phyloP scores from a whole-genome alignment of 2,888 invertebrate species.

The Zelleria hepariella region DNA sequence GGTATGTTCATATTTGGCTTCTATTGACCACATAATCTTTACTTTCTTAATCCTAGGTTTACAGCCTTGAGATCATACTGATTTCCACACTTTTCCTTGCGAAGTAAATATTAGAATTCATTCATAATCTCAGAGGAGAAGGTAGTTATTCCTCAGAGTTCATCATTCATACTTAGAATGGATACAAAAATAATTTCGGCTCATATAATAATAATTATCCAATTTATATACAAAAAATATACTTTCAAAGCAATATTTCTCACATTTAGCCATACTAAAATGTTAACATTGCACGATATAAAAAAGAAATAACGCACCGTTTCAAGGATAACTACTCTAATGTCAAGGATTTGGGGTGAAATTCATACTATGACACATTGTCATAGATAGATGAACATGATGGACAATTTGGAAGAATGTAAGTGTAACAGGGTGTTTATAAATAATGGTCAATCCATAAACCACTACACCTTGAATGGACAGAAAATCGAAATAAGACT shows the following conservation, averaged over 20 bases:
- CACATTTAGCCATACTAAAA: too few relatives aligned
- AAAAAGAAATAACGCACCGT: too few relatives aligned
- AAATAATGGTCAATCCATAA: too few relatives aligned
- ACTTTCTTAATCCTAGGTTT: slow-evolving; percentile 11
- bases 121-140: slow-evolving; percentile 16
- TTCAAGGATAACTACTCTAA: too few relatives aligned
- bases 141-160: slow-evolving; percentile 8
- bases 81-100: slow-evolving; percentile 16
- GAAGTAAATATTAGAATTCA: slow-evolving; percentile 13
- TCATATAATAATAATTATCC: slow-evolving; percentile 18
- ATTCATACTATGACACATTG: too few relatives aligned
- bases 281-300: too few relatives aligned
- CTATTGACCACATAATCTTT: slow-evolving; percentile 7
- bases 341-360: too few relatives aligned
- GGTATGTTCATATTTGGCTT: slow-evolving; percentile 6
- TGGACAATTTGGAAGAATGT: too few relatives aligned
- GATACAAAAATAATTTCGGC: slow-evolving; percentile 65
- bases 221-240: slow-evolving; percentile 11
- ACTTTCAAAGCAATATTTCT: slow-evolving; percentile 7
- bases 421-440: too few relatives aligned
- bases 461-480: too few relatives aligned
- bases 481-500: too few relatives aligned
- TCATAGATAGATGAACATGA: too few relatives aligned
- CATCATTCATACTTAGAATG: slow-evolving; percentile 9
- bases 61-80: slow-evolving; percentile 20